Conservation (phyloP, 2,113 vertebrate genomes). For the Semicossyphus pulcher region DNA sequence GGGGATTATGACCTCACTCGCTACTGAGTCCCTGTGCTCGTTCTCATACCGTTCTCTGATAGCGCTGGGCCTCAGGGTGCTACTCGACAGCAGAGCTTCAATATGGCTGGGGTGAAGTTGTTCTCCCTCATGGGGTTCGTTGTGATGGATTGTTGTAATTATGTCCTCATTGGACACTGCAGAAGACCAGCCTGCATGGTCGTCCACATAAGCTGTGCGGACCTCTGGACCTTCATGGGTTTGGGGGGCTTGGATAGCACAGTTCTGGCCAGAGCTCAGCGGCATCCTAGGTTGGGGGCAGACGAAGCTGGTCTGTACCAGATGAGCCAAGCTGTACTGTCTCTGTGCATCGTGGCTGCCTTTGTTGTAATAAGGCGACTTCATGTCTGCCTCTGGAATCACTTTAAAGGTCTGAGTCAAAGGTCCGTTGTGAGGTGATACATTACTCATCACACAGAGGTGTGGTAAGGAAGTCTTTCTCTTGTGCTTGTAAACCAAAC, state of each 20-base stretch:
- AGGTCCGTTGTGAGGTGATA: constrained; percentile 79
- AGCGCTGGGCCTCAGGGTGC: constrained; percentile 69
- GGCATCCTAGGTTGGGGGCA: constrained; percentile 65
- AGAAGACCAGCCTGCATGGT: constrained; percentile 64
- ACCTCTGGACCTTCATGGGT: constrained; percentile 41
- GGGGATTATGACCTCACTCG: constrained; percentile 74
- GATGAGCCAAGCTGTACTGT: constrained; percentile 66
- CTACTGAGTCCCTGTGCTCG: constrained; percentile 78
- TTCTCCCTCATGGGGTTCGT: constrained; percentile 46
- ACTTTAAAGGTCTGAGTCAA: constrained; percentile 81
- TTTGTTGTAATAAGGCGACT: constrained; percentile 72
- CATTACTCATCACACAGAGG: constrained; percentile 75
- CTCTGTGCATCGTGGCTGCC: constrained; percentile 51
- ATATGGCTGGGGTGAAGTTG: constrained; percentile 58
- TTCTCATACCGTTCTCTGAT: constrained; percentile 73
- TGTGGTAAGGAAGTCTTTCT: constrained; percentile 80
- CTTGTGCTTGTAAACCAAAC: constrained; percentile 79
- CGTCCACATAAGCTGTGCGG: constrained; percentile 46
- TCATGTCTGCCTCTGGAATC: constrained; percentile 76
- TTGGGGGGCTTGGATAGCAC: constrained; percentile 64
- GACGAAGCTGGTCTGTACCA: constrained; percentile 63
- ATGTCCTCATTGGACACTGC: constrained; percentile 39
- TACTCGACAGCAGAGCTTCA: constrained; percentile 66
- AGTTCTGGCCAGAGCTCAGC: constrained; percentile 59
- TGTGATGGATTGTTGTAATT: constrained; percentile 50